These are phyloP conservation scores for Erythrocercus mccallii DNA, from an alignment of 2,113 vertebrate species.

Conservation along the genomic window DNA sequence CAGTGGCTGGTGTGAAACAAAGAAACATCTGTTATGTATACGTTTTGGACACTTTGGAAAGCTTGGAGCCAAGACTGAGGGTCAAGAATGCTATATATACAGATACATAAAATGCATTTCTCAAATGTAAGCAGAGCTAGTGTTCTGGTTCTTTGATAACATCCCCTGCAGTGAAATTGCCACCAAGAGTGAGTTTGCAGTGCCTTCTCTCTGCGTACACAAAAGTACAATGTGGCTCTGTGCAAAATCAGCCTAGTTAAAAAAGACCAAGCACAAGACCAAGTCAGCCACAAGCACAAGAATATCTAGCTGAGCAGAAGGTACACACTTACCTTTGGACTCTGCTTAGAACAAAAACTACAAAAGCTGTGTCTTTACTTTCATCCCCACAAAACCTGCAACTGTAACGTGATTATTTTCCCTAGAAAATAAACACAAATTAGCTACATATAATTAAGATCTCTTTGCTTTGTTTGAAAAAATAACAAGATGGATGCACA, in stretches of 20 bases:
- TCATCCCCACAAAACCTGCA: background rate
- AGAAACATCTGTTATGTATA: background rate
- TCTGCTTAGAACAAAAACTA: background rate
- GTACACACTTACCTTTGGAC: background rate
- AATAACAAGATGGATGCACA: background rate
- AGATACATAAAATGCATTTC: background rate
- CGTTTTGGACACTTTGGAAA: background rate
- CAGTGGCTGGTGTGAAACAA: background rate
- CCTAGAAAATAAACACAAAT: background rate
- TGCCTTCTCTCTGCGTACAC: background rate
- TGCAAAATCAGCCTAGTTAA: background rate
- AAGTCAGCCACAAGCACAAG: background rate
- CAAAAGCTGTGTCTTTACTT: background rate
- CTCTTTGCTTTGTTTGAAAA: background rate
- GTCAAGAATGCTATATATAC: conserved; percentile 4
- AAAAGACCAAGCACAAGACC: background rate
- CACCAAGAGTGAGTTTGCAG: background rate
- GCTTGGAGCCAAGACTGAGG: background rate
- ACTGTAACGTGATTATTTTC: background rate
- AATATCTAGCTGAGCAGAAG: background rate
- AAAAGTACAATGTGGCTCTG: background rate
- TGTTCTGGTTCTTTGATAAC: background rate
- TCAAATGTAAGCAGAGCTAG: background rate
- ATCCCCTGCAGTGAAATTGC: background rate
- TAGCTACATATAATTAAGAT: background rate